These are phyloP conservation scores for Heliocidaris tuberculata DNA, from an alignment of 35 echinoderm and acorn worm species.

Conservation along the genomic window DNA sequence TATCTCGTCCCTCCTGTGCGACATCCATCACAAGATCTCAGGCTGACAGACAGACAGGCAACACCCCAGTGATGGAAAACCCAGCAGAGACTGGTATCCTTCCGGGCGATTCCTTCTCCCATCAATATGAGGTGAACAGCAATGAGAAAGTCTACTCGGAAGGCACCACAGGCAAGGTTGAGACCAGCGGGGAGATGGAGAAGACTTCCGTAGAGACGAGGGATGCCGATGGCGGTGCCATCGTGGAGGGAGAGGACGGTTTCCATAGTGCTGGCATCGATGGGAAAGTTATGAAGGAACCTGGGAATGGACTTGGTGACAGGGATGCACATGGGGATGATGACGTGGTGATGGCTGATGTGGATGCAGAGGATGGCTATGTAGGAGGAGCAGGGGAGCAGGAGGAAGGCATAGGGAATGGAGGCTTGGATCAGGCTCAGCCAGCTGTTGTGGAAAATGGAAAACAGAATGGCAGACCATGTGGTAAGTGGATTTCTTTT, in stretches of 20 bases:
- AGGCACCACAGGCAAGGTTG: constrained; percentile 13
- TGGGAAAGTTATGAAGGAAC: not conserved
- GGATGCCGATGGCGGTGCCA: not conserved
- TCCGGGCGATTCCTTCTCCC: not conserved
- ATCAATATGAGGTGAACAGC: constrained; percentile 25
- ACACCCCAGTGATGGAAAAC: not conserved
- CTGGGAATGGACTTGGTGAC: not conserved
- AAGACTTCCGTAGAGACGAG: not conserved
- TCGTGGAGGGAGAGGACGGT: not conserved
- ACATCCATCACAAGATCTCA: not conserved
- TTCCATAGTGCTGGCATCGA: not conserved
- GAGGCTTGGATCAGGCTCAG: constrained; percentile 25
- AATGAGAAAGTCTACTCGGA: constrained; percentile 28
- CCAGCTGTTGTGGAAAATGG: constrained; percentile 15
- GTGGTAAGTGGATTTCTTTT: not conserved
- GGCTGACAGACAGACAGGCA: not conserved
- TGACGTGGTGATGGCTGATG: constrained; percentile 2
- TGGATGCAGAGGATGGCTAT: not conserved
- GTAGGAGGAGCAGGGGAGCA: not conserved
- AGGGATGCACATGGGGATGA: not conserved
- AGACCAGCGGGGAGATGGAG: constrained; percentile 14
- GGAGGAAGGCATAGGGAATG: not conserved
- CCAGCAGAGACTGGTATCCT: constrained; percentile 35
- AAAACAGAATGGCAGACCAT: constrained; percentile 3
- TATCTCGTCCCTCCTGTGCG: not conserved